Evolutionary conservation across 2,888 invertebrate genomes (phyloP).

Genomic region (Brachylomia viminalis): DNA sequence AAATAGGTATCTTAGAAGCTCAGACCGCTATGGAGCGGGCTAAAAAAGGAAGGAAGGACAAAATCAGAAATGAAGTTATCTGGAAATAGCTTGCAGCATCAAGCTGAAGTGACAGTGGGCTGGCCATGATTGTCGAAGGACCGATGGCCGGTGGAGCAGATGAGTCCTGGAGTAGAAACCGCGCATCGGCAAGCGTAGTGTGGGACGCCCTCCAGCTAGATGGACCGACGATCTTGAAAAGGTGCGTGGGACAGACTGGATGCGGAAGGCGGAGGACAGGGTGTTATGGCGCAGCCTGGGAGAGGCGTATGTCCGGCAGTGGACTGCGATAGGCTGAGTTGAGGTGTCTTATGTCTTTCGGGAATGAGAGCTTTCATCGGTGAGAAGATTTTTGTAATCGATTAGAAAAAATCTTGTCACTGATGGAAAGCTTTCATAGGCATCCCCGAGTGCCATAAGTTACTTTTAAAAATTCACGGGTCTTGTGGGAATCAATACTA

Average conservation of each 20-base stretch:
- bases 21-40: not conserved
- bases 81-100: not conserved
- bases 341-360: not conserved
- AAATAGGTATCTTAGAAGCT: not conserved
- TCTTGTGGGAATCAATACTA: too few species aligned
- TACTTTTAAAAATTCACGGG: not conserved
- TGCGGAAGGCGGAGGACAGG: not conserved
- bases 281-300: not conserved
- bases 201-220: not conserved
- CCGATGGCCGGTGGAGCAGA: not conserved
- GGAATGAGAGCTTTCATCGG: not conserved
- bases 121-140: not conserved
- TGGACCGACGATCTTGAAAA: not conserved
- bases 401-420: too few species aligned
- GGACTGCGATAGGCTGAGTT: not conserved
- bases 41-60: too few species aligned
- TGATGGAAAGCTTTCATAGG: not conserved
- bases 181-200: too few species aligned
- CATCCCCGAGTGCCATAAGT: not conserved
- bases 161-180: too few species aligned
- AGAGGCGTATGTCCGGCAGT: not conserved
- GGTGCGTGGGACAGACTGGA: not conserved
- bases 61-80: not conserved
- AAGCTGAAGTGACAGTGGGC: not conserved
- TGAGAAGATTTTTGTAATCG: too few species aligned